These are phyloP conservation scores for Isotomurus palustris DNA, from an alignment of 2,888 invertebrate genomes.

Conservation along the genomic window DNA sequence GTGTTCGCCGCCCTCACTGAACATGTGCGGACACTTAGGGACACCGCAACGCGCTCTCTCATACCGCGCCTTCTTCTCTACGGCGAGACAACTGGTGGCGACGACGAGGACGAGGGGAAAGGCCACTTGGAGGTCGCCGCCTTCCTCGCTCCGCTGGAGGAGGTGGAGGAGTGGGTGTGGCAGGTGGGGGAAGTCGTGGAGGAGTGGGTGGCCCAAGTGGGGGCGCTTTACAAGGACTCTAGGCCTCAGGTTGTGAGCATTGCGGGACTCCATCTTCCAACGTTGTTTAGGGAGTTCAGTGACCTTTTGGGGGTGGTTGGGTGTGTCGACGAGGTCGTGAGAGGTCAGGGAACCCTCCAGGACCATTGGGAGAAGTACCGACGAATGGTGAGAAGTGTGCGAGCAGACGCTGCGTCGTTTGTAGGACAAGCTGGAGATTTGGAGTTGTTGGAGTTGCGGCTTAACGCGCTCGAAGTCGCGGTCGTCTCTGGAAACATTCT, in stretches of 20 bases:
- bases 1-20: constrained; percentile 36
- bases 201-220: constrained; percentile 69
- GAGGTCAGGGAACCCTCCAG: constrained; percentile 56
- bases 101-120: constrained; percentile 50
- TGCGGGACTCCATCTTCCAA: constrained; percentile 37
- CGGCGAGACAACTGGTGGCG: constrained; percentile 35
- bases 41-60: constrained; percentile 20
- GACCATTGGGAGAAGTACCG: constrained; percentile 75
- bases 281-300: constrained; percentile 50
- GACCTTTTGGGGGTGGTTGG: constrained; percentile 54
- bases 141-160: constrained; percentile 54
- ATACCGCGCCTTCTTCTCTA: constrained; percentile 36
- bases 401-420: constrained; percentile 61
- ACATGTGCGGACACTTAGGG: constrained; percentile 31
- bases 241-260: constrained; percentile 47
- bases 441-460: constrained; percentile 64
- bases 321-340: constrained; percentile 64
- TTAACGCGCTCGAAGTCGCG: constrained; percentile 64
- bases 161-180: constrained; percentile 63
- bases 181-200: constrained; percentile 67
- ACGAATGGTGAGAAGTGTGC: constrained; percentile 65
- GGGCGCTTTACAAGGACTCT: constrained; percentile 60
- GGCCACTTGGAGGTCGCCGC: constrained; percentile 53
- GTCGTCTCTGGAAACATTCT: constrained; percentile 64
- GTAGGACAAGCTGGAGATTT: constrained; percentile 59